A percentile compares a stretch with the other conserved stretches of the same genome.
phyloP scores from a whole-genome alignment of 2,113 vertebrate genomes.

The Loxodonta africana region DNA sequence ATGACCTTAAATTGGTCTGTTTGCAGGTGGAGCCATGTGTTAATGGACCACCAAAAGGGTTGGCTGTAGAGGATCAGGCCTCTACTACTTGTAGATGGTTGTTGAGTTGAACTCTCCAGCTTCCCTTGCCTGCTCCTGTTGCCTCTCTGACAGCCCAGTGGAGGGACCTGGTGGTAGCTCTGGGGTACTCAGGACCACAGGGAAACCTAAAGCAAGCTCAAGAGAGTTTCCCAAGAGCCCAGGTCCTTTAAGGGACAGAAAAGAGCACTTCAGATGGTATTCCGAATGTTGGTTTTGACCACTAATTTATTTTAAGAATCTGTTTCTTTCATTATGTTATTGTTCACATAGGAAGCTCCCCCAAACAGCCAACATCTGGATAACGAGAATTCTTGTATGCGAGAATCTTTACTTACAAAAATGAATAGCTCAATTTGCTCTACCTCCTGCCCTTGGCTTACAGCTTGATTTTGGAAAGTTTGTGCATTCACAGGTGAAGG shows the following conservation, averaged over 20 bases:
- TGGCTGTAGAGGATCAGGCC: background rate
- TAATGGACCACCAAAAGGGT: background rate
- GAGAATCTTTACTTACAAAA: background rate
- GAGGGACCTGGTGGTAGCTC: background rate
- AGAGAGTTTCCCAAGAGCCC: background rate
- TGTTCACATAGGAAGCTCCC: background rate
- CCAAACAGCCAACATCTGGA: conserved; percentile 1
- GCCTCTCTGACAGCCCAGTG: background rate
- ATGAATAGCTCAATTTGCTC: background rate
- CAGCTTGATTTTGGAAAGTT: conserved; percentile 4
- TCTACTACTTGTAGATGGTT: background rate
- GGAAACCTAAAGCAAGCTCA: background rate
- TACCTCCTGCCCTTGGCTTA: background rate
- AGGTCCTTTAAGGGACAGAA: background rate
- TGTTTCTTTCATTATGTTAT: background rate
- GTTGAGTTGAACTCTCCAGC: background rate
- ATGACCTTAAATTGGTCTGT: background rate
- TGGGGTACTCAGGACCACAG: background rate
- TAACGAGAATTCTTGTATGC: background rate
- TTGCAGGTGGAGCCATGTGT: background rate
- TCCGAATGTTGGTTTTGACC: background rate
- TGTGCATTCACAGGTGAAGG: background rate
- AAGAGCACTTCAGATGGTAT: background rate
- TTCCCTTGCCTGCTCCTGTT: background rate
- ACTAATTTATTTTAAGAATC: conserved; percentile 62